Percentiles rank a stretch among this genome's conserved stretches.
These are phyloP conservation scores for Drosophila parthenogenetica DNA, from an alignment of 2,888 invertebrate species.

Conservation along the genomic window DNA sequence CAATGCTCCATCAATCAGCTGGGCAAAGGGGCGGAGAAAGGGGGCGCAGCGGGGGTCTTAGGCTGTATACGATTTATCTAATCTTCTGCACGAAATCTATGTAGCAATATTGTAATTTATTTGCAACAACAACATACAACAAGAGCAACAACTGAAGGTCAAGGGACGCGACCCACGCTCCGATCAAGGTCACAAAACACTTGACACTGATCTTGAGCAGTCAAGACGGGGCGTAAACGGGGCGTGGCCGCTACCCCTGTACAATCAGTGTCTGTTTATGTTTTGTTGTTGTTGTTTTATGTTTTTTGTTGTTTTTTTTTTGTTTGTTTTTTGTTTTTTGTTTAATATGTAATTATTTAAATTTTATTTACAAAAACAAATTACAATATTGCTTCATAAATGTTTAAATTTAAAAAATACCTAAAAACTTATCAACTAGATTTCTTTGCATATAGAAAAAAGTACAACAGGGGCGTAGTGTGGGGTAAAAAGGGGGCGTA, in stretches of 20 bases:
- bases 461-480: constrained; percentile 53
- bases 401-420: constrained; percentile 79
- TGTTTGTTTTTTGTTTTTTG: constrained; percentile 61
- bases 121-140: constrained; percentile 43
- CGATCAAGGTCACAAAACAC: constrained; percentile 36
- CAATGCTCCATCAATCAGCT: constrained; percentile 10
- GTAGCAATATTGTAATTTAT: constrained; percentile 74
- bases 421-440: constrained; percentile 80
- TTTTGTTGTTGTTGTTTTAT: constrained; percentile 69
- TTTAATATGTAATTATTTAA: constrained; percentile 78
- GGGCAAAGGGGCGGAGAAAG: not conserved
- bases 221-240: not conserved
- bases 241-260: constrained; percentile 8
- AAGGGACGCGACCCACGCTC: constrained; percentile 12
- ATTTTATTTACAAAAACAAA: constrained; percentile 85
- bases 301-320: constrained; percentile 76
- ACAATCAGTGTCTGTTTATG: constrained; percentile 1
- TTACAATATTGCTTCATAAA: constrained; percentile 83
- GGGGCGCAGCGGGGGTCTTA: not conserved
- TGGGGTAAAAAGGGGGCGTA: constrained; percentile 20
- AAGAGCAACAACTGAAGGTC: constrained; percentile 29
- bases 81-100: constrained; percentile 27
- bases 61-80: constrained; percentile 1
- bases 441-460: constrained; percentile 66
- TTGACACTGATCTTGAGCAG: constrained; percentile 44